Base-by-base conservation (phyloP, 1,140 invertebrate species). In the Drosophila kohkoa region DNA sequence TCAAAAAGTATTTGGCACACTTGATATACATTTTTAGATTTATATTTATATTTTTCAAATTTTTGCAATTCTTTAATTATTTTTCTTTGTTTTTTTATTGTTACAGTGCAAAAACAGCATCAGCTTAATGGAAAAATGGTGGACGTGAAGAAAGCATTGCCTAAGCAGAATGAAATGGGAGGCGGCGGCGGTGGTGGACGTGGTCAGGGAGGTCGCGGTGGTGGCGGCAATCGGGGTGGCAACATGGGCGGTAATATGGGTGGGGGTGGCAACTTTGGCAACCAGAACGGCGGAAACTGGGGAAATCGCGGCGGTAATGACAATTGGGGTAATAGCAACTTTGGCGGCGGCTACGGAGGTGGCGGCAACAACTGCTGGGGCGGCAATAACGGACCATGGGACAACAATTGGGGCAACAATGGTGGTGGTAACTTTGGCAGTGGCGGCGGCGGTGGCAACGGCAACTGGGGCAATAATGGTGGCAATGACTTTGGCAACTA, bases 111-210 rank as follows among this genome's bases (percentile, higher is more conserved):
- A 92, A 94, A 95, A 66, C 94, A 94, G 74, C 96, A 97, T 83
- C 95, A 95, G 76, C 95, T 97, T 5, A 95, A 96, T 65, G 96
- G 96, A 8, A 96, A 96, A 81, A 94, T 95, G 62, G 94, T 97
- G 2, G 96, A 97, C 83, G 96, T 97, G 0, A 97, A 97, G 89
- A 97, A 97, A 91, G 96, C 96, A 2, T 75, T 96, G 38, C 95
- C 95, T 16, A 96, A 96, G 90, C 93, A 94, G 8, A 95, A 95
- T 81, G 95, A 96, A 93, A 94, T 94, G 30, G 94, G 95, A 60
- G 83, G 89, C 15, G 79, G 90, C 13, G 91, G 91, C 11, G 80
- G 90, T 13, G 77, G 86, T 16, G 70, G 78, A n/a, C 67, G 72
- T 10, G 82, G 82, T 10, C 81, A 75, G 59, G 82, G 83, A 13